These are phyloP conservation scores for Periplaneta americana DNA, from an alignment of 1,140 invertebrate species.

Conservation along the genomic window DNA sequence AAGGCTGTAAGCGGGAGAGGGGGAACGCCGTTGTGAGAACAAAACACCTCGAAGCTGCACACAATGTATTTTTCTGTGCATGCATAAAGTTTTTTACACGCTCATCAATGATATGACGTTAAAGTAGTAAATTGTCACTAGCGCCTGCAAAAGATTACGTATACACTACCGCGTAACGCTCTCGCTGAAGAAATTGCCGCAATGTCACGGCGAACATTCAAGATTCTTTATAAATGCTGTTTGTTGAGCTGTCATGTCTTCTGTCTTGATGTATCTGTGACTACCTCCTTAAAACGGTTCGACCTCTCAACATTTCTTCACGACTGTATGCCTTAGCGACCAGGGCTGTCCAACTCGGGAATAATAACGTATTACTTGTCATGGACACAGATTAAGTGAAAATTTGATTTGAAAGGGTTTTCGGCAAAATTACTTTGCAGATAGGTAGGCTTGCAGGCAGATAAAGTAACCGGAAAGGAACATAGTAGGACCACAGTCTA, in stretches of 20 bases:
- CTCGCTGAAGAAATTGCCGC: neutral
- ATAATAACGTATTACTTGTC: too few species aligned
- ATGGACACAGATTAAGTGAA: too few species aligned
- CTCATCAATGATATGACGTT: neutral
- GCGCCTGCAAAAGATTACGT: neutral
- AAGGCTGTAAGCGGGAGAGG: too few species aligned
- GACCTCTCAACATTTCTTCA: neutral
- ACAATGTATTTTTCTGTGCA: too few species aligned
- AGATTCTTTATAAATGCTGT: neutral
- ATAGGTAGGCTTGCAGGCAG: too few species aligned
- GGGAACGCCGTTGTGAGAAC: too few species aligned
- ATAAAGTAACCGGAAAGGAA: too few species aligned
- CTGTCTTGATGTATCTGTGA: neutral
- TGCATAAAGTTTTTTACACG: neutral
- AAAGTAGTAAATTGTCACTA: neutral
- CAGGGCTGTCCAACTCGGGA: neutral
- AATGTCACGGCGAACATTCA: neutral
- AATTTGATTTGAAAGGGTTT: too few species aligned
- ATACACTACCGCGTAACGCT: neutral
- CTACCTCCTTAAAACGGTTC: too few species aligned
- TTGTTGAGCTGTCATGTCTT: neutral
- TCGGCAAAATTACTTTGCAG: too few species aligned
- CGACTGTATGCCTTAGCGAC: neutral
- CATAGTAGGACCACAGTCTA: too few species aligned
- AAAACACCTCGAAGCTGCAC: too few species aligned